Conservation (phyloP, 1,140 invertebrate genomes). For the Colletes latitarsis region DNA sequence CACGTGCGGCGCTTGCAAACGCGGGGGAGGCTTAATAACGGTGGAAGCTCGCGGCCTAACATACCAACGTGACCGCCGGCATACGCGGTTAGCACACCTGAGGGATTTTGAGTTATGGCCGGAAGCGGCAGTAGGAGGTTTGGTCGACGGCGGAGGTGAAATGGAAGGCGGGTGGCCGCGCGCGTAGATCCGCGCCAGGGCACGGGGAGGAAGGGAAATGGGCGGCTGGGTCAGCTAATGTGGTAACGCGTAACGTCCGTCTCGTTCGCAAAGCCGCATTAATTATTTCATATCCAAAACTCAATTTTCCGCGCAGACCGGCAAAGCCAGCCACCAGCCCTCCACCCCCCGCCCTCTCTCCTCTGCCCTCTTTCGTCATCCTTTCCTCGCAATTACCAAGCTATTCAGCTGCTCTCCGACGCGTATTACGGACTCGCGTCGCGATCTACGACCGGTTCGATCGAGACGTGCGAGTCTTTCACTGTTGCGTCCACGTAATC, state of each 20-base stretch:
- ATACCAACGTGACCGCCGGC: constrained; percentile 65
- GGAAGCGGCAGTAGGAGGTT: constrained; percentile 45
- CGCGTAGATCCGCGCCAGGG: background rate
- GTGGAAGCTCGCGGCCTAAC: constrained; percentile 59
- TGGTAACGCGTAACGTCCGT: constrained; percentile 52
- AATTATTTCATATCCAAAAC: constrained; percentile 60
- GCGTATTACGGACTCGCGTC: background rate
- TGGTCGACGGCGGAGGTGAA: constrained; percentile 46
- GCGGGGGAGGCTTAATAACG: constrained; percentile 59
- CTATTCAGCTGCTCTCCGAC: constrained; percentile 25
- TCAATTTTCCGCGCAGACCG: constrained; percentile 47
- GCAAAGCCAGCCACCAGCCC: background rate
- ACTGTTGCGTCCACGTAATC: too few species aligned
- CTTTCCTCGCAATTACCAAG: constrained; percentile 33
- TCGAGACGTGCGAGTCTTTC: background rate
- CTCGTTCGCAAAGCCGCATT: constrained; percentile 54
- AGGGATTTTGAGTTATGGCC: constrained; percentile 65
- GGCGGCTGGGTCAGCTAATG: constrained; percentile 41
- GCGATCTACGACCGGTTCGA: background rate
- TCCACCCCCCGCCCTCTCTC: background rate
- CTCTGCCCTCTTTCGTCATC: background rate
- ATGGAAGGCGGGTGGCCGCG: constrained; percentile 17
- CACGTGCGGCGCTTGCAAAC: constrained; percentile 55
- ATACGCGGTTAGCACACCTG: constrained; percentile 67
- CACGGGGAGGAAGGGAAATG: background rate